These are phyloP conservation scores for Acomys russatus DNA, from an alignment of 2,797 vertebrate genomes.

Conservation along the genomic window DNA sequence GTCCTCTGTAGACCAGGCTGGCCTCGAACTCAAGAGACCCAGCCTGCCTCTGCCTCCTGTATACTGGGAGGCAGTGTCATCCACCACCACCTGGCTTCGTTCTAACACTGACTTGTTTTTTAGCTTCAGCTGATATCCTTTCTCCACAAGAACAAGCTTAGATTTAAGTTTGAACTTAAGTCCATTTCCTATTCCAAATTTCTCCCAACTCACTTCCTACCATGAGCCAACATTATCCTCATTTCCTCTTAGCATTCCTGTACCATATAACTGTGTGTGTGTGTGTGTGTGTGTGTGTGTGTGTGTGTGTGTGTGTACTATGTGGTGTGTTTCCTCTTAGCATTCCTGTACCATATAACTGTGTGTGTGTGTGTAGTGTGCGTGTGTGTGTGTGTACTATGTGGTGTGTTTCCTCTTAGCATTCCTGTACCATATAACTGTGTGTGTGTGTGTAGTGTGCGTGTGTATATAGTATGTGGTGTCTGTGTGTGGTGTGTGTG, in stretches of 20 bases:
- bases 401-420: background rate
- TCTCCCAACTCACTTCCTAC: background rate
- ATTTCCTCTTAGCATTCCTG: background rate
- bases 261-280: background rate
- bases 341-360: background rate
- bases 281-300: background rate
- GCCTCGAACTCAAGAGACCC: background rate
- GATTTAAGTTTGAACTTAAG: background rate
- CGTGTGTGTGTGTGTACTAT: too few relatives aligned
- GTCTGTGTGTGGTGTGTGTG: too few relatives aligned
- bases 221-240: background rate
- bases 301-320: too few relatives aligned
- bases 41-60: background rate
- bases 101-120: background rate
- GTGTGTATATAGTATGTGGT: too few relatives aligned
- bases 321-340: background rate
- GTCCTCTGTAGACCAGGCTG: background rate
- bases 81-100: background rate
- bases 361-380: background rate
- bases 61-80: background rate
- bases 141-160: background rate
- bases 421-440: background rate
- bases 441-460: background rate
- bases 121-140: background rate
- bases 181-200: background rate